Base-by-base conservation (phyloP, 2,797 vertebrate genomes). In the Cyprinella venusta region DNA sequence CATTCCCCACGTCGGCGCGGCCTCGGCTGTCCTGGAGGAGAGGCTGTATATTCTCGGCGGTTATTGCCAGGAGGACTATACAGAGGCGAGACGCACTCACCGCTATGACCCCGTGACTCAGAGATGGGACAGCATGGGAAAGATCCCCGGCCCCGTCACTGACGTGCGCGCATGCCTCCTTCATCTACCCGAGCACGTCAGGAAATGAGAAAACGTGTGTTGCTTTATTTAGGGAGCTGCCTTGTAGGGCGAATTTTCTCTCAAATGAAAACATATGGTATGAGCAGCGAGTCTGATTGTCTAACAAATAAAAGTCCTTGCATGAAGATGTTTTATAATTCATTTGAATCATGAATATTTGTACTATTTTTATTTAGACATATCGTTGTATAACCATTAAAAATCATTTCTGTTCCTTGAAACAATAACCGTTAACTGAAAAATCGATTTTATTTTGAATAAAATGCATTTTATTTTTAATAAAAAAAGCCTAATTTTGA, bases 21-120 rank as follows among this genome's bases (percentile, higher is more conserved):
- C 94, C 38, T 95, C 94, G 0, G 93, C 78, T 3, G 84, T 94
- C 38, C 88, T 95, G 78, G 95, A 95, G 88, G 93, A 84, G 19
- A 93, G 91, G 89, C 59, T 95, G 36, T 95, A 94, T 42, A 13
- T 95, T 1, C 80, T 95, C 72, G 95, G 95, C 13, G 95, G 95
- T 30, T 95, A 94, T 84, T 91, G 90, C 82, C 94, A 94, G 83
- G 94, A 95, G 0, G 93, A 95, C 74, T 93, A 93, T 81, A 93
- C 90, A 0, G 95, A 95, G 86, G 88, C 92, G 12, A 89, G 90
- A 24, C 84, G 94, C 52, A 90, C 94, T 24, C 94, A 96, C 76
- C 91, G 94, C 16, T 95, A 93, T 48, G 87, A 95, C 69, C 86
- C 89, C 24, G 81, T 83, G 71, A 89, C 79, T 33, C 88, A 89